These are phyloP conservation scores for Tineola bisselliella DNA, from an alignment of 2,888 invertebrate genomes.

Conservation along the genomic window DNA sequence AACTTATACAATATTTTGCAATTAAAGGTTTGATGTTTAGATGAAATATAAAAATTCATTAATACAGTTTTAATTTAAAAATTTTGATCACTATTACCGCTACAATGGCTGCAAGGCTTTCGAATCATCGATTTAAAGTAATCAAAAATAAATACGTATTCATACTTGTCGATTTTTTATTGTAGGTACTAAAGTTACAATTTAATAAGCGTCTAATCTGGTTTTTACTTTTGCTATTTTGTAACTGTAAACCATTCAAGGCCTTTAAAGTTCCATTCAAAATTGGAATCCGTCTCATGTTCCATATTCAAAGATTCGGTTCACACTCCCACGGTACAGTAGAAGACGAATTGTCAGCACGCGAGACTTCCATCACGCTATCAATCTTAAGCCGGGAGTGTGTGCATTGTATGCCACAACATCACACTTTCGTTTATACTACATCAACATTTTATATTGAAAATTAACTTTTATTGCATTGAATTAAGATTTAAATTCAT, in stretches of 20 bases:
- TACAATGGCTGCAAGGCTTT: too few relatives aligned
- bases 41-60: too few relatives aligned
- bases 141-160: too few relatives aligned
- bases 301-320: conserved; percentile 3
- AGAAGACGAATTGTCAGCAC: conserved; percentile 26
- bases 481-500: not conserved
- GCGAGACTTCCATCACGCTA: conserved; percentile 23
- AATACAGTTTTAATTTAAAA: too few relatives aligned
- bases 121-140: too few relatives aligned
- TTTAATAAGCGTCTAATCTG: too few relatives aligned
- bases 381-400: not conserved
- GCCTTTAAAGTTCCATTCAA: not conserved
- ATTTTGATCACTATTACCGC: too few relatives aligned
- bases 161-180: too few relatives aligned
- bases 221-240: not conserved
- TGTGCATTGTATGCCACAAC: not conserved
- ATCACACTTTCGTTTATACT: not conserved
- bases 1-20: not conserved
- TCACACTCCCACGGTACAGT: conserved; percentile 43
- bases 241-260: not conserved
- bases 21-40: not conserved
- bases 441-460: not conserved
- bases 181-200: too few relatives aligned
- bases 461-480: not conserved
- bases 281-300: not conserved